Base-by-base conservation (phyloP, 2,797 vertebrate species). In the Brachyrhaphis roseni region DNA sequence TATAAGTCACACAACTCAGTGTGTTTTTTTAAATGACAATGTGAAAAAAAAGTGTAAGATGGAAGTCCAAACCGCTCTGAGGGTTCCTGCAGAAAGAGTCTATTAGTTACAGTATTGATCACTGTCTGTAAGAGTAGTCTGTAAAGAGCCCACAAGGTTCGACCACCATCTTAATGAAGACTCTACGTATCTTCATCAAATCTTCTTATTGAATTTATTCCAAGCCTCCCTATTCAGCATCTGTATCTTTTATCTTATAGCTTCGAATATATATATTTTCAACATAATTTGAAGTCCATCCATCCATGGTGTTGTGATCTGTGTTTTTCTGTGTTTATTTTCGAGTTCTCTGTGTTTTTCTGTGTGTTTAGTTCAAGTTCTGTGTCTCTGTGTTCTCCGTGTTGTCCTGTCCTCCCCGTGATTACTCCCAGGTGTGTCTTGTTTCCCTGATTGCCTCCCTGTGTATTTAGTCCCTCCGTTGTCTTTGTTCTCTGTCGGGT, bases 101-200 rank as follows among this genome's bases (percentile, higher is more conserved):
- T 74, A 16, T 82, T 51, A 55, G 72, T 84, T 28, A 26, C 51
- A n/a, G 62, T 83, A 86, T 85, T 41, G 80, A 89, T 85, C 47
- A 0, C 11, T 2, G 57, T 76, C 51, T 71, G 74, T 53, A 71
- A 20, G 46, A 70, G 72, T 57, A 74, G 15, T 70, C 71, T 76
- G 28, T 83, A 76, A 76, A 16, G 39, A 71, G 2, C 76, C 64
- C 79, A 28, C 5, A 80, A 80, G 85, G 82, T 49, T 43, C 0
- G 26, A 45, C 2, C 34, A 39, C 2, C 34, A 20, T 45, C 75
- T 81, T 78, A 28, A 4, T 31, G 53, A 72, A 62, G 62, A 55
- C 46, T n/a, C 4, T 26, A 49, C 5, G 28, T n/a, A 0, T 72
- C 55, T 34, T 34, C 41, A 47, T 23, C 55, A 28, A 23, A 18